Evolutionary conservation across 2,888 invertebrate species (phyloP), one percentile per base, ranked within the genome.

Genomic region (Agriopis marginaria): DNA sequence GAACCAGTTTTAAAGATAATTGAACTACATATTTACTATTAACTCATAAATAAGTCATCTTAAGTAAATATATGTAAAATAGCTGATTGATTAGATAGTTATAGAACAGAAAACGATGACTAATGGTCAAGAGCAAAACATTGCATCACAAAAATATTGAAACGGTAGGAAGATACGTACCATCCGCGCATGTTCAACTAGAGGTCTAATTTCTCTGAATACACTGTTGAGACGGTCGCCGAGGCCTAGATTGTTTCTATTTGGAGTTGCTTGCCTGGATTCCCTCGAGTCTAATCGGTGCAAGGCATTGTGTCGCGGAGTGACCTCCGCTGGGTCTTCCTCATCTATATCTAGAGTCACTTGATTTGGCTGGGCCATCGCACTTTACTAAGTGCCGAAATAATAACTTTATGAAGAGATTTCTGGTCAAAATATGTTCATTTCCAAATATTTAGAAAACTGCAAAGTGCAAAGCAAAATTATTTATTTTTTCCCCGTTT

Each of bases 131-230:
- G 4, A 32, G 32, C 32, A 32, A 45, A 49, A 45, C 72, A 77
- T 79, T 77, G 76, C 77, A 80, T 79, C 76, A 80, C 70, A 77
- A 73, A 54, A 62, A 42, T 56, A 63, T 44, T 66, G 64, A n/a
- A 65, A 62, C 58, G 44, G 44, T 14, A 32, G 32, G 40, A 56
- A 32, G 4, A 23, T 63, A 73, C 79, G 85, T 89, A 94, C 95
- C 89, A 92, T 95, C 68, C 95, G 91, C 61, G 95, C 96, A 81
- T 95, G 94, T 87, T 96, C 95, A 12, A 96, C 95, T 7, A 96
- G 89, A n/a, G 96, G 96, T 79, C 96, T 94, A 63, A 96, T 95
- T 87, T 96, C 96, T 79, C 96, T 94, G 72, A 96, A 91, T 17
- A 93, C 92, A 82, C 82, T 91, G 71, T 91, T 92, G 32, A 94